phyloP scores from a whole-genome alignment of 2,113 vertebrate genomes.

The Leucoraja erinaceus region DNA sequence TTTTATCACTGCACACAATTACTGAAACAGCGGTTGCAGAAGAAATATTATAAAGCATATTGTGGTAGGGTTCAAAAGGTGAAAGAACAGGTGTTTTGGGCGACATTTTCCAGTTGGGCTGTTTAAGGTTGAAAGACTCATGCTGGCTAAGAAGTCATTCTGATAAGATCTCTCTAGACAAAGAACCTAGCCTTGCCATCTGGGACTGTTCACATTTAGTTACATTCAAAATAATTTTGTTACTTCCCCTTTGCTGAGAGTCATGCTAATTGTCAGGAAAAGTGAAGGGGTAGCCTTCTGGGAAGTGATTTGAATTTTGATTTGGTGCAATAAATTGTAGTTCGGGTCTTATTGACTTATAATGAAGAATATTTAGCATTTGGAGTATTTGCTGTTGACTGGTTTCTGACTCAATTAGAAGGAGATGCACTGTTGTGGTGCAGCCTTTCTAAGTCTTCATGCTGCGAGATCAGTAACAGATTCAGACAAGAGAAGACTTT shows the following conservation, averaged over 20 bases:
- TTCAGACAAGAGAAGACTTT: not conserved
- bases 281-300: not conserved
- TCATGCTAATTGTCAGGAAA: not conserved
- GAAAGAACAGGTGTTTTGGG: conserved; percentile 36
- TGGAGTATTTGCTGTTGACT: not conserved
- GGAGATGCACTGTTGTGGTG: not conserved
- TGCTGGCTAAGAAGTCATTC: not conserved
- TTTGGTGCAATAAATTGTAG: not conserved
- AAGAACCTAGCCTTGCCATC: not conserved
- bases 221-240: not conserved
- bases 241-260: not conserved
- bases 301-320: not conserved
- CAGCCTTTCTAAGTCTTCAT: not conserved
- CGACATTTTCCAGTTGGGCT: conserved; percentile 29
- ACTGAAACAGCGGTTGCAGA: not conserved
- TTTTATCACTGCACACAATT: not conserved
- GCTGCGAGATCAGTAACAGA: not conserved
- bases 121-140: not conserved
- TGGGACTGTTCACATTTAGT: conserved; percentile 27
- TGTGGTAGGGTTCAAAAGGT: conserved; percentile 22
- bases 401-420: not conserved
- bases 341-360: not conserved
- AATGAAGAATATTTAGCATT: not conserved
- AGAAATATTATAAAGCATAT: conserved; percentile 33
- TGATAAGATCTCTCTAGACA: not conserved